Conservation (phyloP, 2,113 vertebrate genomes). For the Tor tambroides region DNA sequence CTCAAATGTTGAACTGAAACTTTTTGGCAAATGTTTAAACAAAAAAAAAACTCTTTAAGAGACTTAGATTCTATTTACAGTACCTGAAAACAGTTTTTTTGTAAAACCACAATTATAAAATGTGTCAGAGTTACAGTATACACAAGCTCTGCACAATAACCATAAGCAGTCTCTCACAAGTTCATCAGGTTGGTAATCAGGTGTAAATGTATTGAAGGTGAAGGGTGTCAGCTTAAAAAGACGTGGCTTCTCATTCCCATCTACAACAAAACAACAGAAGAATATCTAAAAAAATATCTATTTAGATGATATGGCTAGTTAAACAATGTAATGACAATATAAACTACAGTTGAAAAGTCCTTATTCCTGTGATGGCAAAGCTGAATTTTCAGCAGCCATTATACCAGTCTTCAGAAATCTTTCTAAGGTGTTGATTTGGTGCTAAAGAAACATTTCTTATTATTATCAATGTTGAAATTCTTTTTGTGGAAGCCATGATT, state of each 20-base stretch:
- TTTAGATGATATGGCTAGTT: neutral
- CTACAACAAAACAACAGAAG: conserved; percentile 48
- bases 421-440: neutral
- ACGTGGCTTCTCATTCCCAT: conserved; percentile 44
- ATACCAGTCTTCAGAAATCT: neutral
- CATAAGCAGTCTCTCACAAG: conserved; percentile 75
- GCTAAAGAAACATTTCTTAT: neutral
- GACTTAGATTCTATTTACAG: neutral
- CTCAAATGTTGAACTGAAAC: neutral
- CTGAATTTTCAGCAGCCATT: neutral
- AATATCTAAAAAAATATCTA: neutral
- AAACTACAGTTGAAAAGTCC: neutral
- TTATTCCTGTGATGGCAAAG: no score
- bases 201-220: conserved; percentile 69
- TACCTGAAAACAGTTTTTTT: neutral
- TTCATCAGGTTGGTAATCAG: conserved; percentile 63
- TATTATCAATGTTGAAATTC: neutral
- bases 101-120: neutral
- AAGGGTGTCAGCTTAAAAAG: conserved; percentile 68
- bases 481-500: neutral
- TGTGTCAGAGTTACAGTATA: neutral
- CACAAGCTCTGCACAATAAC: neutral
- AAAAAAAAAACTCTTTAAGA: neutral
- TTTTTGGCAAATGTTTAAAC: neutral
- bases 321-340: neutral